Evolutionary conservation across 23 tunicate species (phyloP).

Genomic region (Trididemnum miniatum): DNA sequence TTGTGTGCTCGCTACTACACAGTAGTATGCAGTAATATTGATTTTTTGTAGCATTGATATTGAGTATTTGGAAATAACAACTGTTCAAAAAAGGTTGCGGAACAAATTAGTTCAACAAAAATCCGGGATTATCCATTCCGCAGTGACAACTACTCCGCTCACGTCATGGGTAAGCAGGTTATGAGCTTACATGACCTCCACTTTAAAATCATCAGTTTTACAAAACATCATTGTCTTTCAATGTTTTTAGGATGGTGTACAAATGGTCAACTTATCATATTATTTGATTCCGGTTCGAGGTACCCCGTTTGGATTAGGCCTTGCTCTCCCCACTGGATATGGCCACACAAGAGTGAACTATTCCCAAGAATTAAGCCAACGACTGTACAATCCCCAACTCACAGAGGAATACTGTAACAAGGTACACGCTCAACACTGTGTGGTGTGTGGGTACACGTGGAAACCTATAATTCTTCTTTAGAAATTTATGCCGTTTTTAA

Average conservation of each 20-base stretch:
- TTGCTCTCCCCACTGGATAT: conserved; percentile 59
- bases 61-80: neutral
- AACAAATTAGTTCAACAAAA: neutral
- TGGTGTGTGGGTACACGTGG: too few relatives aligned
- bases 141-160: neutral
- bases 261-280: conserved; percentile 29
- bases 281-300: conserved; percentile 46
- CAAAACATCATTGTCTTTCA: too few relatives aligned
- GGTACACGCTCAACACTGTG: neutral
- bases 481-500: too few relatives aligned
- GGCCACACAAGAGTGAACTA: conserved; percentile 65
- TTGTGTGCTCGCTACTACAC: too few relatives aligned
- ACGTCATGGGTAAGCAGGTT: neutral
- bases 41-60: conserved; percentile 8
- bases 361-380: conserved; percentile 19
- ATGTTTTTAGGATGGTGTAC: too few relatives aligned
- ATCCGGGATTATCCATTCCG: neutral
- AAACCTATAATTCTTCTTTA: too few relatives aligned
- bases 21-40: too few relatives aligned
- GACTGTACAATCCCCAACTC: conserved; percentile 26
- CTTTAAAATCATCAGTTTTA: too few relatives aligned
- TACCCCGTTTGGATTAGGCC: conserved; percentile 63
- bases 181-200: too few relatives aligned
- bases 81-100: neutral
- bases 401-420: conserved; percentile 45